These are phyloP conservation scores for Phyllostomus hastatus DNA, from an alignment of 2,113 vertebrate genomes.

Conservation along the genomic window DNA sequence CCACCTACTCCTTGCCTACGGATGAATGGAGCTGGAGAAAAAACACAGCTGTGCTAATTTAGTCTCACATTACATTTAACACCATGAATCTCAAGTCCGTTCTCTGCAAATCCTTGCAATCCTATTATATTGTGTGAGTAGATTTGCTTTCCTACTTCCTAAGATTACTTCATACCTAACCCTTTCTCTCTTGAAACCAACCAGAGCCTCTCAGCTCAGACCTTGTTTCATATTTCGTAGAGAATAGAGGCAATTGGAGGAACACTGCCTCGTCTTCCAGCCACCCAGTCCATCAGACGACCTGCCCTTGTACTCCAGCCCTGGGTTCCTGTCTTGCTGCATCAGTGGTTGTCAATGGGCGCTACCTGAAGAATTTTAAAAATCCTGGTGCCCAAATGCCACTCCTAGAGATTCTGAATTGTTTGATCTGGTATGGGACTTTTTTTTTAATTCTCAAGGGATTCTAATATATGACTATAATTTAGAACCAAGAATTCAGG, in stretches of 20 bases:
- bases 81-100: neutral
- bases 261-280: neutral
- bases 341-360: neutral
- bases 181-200: neutral
- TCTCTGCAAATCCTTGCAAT: neutral
- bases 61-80: constrained; percentile 10
- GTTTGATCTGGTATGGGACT: neutral
- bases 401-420: neutral
- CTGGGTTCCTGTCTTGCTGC: neutral
- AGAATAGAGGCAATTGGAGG: neutral
- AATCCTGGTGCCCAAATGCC: neutral
- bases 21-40: constrained; percentile 21
- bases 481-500: neutral
- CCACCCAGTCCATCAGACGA: neutral
- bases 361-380: neutral
- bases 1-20: constrained; percentile 43
- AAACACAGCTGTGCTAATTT: constrained; percentile 36
- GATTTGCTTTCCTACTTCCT: constrained; percentile 6
- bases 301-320: neutral
- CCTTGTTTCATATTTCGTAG: neutral
- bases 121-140: neutral
- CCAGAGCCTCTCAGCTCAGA: neutral
- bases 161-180: neutral
- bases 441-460: neutral
- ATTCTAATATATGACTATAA: neutral